Base-by-base conservation (phyloP, 2,888 invertebrate genomes). In the Chalcosyrphus nemorum region DNA sequence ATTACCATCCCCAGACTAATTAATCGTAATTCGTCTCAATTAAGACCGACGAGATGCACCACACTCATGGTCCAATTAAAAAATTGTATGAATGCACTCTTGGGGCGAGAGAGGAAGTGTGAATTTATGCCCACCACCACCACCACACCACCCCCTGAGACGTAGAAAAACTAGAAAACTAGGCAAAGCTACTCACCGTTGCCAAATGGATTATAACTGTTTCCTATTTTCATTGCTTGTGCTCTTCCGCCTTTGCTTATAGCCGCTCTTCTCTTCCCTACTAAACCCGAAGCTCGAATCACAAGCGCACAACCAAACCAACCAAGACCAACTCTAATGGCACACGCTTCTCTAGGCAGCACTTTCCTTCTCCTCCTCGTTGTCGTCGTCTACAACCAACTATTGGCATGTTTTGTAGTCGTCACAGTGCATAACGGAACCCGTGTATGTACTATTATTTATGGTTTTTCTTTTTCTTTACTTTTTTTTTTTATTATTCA, bases 391-490 rank as follows among this genome's bases (percentile, higher is more conserved):
- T n/a, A n/a, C n/a, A n/a, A n/a, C n/a, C n/a, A n/a, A n/a, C 80
- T 84, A 84, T 65, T 84, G 84, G 70, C 70, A 84, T 84, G 80
- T 54, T 70, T 84, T 80, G 68, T 52, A 78, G 78, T 84, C 68
- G 78, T 74, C 63, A 78, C 80, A 80, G 65, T 59, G 74, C 80
- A 84, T 84, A 84, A 84, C 84, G 84, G 84, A 65, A 78, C 74
- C 74, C 52, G 32, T 57, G 61, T 84, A 84, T 71, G 59, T 84
- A 70, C 70, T 74, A 80, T 84, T 84, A 84, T 78, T 84, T 74
- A 74, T 74, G 52, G 27, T 65, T 72, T 78, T 72, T 52, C 61
- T 57, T 52, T 35, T 63, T n/a, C 29, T n/a, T n/a, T 47, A 24
- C 24, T 45, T 66, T 13, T 45, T 11, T 32, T 43, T 56, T 47